phyloP scores from a whole-genome alignment of 2,888 invertebrate genomes.

The Anorthoa munda region DNA sequence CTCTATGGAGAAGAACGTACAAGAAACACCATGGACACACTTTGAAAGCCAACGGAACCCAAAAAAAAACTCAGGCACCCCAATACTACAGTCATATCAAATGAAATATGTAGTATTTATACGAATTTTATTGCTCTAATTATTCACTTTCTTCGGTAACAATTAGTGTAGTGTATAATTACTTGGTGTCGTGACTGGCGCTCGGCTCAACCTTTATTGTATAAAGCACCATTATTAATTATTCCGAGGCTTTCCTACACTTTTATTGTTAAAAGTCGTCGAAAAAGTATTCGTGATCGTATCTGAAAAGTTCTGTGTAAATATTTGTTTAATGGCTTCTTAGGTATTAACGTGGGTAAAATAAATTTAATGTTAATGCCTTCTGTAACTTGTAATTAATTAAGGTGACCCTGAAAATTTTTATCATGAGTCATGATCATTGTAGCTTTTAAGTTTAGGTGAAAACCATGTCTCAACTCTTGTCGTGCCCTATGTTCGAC shows the following conservation, averaged over 20 bases:
- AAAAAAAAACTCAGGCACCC: background rate
- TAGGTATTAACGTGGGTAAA: constrained; percentile 24
- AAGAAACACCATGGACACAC: no score
- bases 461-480: no score
- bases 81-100: constrained; percentile 36
- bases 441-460: background rate
- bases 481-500: no score
- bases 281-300: constrained; percentile 54
- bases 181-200: constrained; percentile 59
- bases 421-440: background rate
- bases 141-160: constrained; percentile 66
- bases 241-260: constrained; percentile 50
- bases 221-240: constrained; percentile 67
- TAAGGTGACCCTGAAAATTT: constrained; percentile 3
- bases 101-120: constrained; percentile 66
- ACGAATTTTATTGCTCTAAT: constrained; percentile 64
- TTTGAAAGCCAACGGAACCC: constrained; percentile 14
- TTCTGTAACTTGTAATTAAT: constrained; percentile 21
- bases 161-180: constrained; percentile 67
- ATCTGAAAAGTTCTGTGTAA: constrained; percentile 59
- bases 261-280: constrained; percentile 38
- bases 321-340: constrained; percentile 56
- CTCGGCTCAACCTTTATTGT: constrained; percentile 56
- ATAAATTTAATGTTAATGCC: constrained; percentile 26
- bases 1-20: no score